Evolutionary conservation across 2,888 invertebrate species (phyloP), one percentile per base, ranked within the genome.

Genomic region (Noctua janthe): DNA sequence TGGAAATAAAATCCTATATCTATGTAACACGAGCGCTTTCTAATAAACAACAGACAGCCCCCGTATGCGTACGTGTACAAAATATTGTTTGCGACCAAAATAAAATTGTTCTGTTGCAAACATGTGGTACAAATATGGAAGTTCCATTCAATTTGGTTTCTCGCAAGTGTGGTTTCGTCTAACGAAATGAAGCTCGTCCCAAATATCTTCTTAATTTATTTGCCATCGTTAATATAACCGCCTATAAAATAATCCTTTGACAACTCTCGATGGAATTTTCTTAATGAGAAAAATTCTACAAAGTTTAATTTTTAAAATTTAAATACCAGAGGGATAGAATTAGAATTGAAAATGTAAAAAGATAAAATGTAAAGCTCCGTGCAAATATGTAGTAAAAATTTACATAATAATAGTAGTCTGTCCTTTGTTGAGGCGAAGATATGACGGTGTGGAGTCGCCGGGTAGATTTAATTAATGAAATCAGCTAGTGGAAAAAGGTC

Each of bases 381-480:
- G 77, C 82, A 87, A 91, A 90, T 88, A 84, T 88, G 87, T 89
- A 88, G 83, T 85, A 79, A 81, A 83, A 83, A 92, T 92, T 90
- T 90, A 88, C 93, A 92, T 91, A 86, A 91, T 91, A 91, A 90
- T 88, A 88, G 87, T 82, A 74, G 74, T 67, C 76, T 73, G 83
- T 85, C 83, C 88, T 91, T 92, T 91, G 90, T 89, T 84, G 85
- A 71, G 76, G 66, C 78, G 47, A 82, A 85, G 85, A 88, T 87
- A 85, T 87, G 81, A 82, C 81, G 79, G 83, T 82, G 83, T 74
- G 71, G 82, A 82, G 82, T 74, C 74, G 79, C 82, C 39, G 82
- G 84, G 85, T 81, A 88, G 88, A 91, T 91, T 91, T 91, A 91
- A 92, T 93, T 92, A 92, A 89, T 88, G 86, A 89, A 92, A 89